A percentile compares a stretch with the other conserved stretches of the same genome.
These are phyloP conservation scores for Melinopterus prodromus DNA, from an alignment of 2,888 invertebrate genomes.

Conservation along the genomic window DNA sequence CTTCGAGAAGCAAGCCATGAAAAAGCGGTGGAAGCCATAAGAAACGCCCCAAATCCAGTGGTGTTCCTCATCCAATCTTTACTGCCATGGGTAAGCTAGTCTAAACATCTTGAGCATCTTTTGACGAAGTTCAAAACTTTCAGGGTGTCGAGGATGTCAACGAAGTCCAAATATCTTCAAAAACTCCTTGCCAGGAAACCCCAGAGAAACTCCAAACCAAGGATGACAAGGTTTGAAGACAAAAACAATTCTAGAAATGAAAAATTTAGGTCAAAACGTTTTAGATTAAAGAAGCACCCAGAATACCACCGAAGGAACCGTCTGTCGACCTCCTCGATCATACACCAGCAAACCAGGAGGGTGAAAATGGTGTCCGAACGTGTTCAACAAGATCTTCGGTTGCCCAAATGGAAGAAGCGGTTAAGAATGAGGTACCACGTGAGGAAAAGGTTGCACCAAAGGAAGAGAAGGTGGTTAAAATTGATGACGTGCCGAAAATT, in stretches of 20 bases:
- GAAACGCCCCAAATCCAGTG: conserved; percentile 88
- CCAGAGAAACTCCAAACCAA: neutral
- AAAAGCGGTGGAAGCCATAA: conserved; percentile 92
- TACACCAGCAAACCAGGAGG: conserved; percentile 5
- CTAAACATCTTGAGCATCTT: neutral
- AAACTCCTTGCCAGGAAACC: neutral
- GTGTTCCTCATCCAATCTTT: conserved; percentile 89
- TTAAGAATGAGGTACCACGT: neutral
- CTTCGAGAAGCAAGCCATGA: conserved; percentile 92
- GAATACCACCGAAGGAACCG: too few relatives aligned
- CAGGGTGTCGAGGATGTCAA: neutral
- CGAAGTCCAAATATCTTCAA: neutral
- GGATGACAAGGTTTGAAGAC: neutral
- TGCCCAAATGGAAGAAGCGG: neutral
- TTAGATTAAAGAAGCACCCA: too few relatives aligned
- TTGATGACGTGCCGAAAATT: conserved; percentile 25
- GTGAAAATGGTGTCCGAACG: neutral
- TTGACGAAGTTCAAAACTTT: neutral
- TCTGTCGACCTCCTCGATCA: neutral
- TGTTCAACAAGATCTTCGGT: neutral
- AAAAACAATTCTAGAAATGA: too few relatives aligned
- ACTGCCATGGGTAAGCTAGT: conserved; percentile 72
- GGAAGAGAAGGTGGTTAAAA: conserved; percentile 26
- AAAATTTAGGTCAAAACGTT: too few relatives aligned
- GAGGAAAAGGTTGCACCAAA: conserved; percentile 14